phyloP scores from a whole-genome alignment of 2,113 vertebrate genomes.

The Elanoides forficatus region DNA sequence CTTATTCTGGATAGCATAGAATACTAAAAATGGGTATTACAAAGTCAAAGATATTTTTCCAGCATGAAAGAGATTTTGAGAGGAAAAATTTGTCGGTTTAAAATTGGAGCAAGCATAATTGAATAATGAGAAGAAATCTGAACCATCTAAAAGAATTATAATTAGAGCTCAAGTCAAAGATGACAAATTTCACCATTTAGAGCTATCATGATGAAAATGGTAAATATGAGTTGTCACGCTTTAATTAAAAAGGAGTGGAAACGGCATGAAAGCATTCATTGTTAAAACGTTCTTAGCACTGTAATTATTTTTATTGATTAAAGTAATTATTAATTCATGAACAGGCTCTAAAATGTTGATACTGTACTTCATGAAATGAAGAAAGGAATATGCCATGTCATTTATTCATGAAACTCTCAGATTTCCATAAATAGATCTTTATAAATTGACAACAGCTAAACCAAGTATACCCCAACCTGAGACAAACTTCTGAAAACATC shows the following conservation, averaged over 20 bases:
- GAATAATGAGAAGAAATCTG: conserved; percentile 45
- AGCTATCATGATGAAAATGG: conserved; percentile 42
- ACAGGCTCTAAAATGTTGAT: conserved; percentile 64
- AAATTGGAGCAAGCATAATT: conserved; percentile 53
- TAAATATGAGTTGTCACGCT: conserved; percentile 45
- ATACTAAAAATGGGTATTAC: neutral
- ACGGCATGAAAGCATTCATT: conserved; percentile 38
- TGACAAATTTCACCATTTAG: conserved; percentile 58
- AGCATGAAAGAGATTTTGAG: conserved; percentile 30
- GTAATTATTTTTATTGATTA: conserved; percentile 64
- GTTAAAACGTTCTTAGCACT: conserved; percentile 57
- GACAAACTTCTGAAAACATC: neutral
- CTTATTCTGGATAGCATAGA: neutral
- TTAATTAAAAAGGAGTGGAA: conserved; percentile 63
- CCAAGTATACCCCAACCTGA: neutral
- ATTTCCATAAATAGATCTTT: conserved; percentile 41
- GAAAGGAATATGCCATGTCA: conserved; percentile 41
- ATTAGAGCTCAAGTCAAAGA: conserved; percentile 51
- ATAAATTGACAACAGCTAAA: neutral
- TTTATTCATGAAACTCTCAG: conserved; percentile 35
- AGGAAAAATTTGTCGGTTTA: conserved; percentile 2
- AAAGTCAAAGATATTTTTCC: conserved; percentile 1
- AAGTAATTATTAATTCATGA: conserved; percentile 73
- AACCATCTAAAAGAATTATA: conserved; percentile 50
- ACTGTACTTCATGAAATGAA: conserved; percentile 59